Percentiles rank a stretch among this genome's conserved stretches.
Evolutionary conservation across 2,797 vertebrate species (phyloP).

Genomic region (Schizothorax lantsangensis): DNA sequence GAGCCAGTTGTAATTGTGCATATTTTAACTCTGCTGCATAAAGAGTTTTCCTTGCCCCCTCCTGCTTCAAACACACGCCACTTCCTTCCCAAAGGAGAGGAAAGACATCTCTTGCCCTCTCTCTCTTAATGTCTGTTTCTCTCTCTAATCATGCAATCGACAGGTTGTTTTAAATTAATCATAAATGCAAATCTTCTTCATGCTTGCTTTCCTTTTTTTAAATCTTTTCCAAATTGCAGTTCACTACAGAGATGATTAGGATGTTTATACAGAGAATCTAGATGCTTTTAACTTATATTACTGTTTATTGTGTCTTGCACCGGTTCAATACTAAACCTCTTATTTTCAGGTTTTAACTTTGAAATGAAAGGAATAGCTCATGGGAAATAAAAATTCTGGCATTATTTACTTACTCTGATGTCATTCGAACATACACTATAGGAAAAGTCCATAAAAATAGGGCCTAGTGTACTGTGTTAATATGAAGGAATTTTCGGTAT

Average conservation of each 20-base stretch:
- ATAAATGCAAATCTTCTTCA: slow-evolving; percentile 35
- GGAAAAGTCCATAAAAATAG: not conserved
- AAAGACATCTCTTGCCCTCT: slow-evolving; percentile 18
- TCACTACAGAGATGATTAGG: slow-evolving; percentile 4
- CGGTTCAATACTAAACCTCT: not conserved
- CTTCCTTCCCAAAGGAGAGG: slow-evolving; percentile 37
- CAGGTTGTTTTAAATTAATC: slow-evolving; percentile 50
- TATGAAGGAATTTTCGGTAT: not conserved
- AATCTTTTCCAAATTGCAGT: slow-evolving; percentile 18
- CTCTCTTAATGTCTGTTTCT: slow-evolving; percentile 13
- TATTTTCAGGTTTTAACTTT: slow-evolving; percentile 15
- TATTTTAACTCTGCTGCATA: slow-evolving; percentile 39
- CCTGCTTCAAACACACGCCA: slow-evolving; percentile 16
- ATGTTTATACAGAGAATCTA: not conserved
- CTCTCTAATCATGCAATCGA: slow-evolving; percentile 45
- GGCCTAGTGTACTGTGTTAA: not conserved
- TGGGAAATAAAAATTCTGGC: not conserved
- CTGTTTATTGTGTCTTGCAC: not conserved
- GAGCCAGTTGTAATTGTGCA: slow-evolving; percentile 23
- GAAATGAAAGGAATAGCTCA: not conserved
- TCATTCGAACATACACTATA: not conserved
- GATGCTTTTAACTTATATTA: slow-evolving; percentile 1
- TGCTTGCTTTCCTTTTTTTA: slow-evolving; percentile 1
- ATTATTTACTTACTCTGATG: not conserved
- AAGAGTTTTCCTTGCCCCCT: not conserved